These are phyloP conservation scores for Eublepharis macularius DNA, from an alignment of 2,113 vertebrate species.

Conservation along the genomic window DNA sequence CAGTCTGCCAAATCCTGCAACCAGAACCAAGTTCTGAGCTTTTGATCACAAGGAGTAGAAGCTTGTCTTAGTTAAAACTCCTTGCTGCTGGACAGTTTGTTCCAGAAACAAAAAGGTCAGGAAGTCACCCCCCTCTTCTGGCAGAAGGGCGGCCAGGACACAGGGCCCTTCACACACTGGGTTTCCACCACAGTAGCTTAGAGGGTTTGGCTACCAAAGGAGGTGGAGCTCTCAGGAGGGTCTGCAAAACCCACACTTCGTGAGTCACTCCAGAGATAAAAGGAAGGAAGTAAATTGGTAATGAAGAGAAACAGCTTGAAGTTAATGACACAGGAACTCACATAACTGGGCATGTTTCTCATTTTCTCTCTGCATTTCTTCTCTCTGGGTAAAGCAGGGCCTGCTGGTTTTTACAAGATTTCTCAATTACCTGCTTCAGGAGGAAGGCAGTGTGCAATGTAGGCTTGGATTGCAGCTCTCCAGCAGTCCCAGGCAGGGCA, in stretches of 20 bases:
- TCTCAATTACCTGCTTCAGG: not conserved
- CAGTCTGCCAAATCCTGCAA: not conserved
- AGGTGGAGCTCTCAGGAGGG: not conserved
- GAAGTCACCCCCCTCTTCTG: constrained; percentile 37
- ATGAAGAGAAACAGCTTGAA: constrained; percentile 29
- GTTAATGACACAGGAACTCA: not conserved
- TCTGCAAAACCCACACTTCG: constrained; percentile 52
- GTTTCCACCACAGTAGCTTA: constrained; percentile 45
- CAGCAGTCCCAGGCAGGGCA: not conserved
- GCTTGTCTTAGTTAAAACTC: too few species aligned
- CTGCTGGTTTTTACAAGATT: not conserved
- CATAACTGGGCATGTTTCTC: not conserved
- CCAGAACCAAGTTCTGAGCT: not conserved
- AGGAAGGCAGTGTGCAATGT: not conserved
- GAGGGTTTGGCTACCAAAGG: constrained; percentile 35
- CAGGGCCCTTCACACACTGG: not conserved
- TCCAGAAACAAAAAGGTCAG: constrained; percentile 15
- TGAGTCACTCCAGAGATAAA: constrained; percentile 57
- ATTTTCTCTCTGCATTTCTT: not conserved
- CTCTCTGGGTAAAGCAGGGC: not conserved
- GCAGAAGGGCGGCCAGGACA: constrained; percentile 43
- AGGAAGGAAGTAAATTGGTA: constrained; percentile 23
- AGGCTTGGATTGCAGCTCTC: not conserved
- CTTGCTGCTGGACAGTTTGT: not conserved
- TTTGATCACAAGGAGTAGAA: not conserved